A percentile compares a stretch with the other conserved stretches of the same genome.
These are phyloP conservation scores for Petromus typicus DNA, from an alignment of 2,113 vertebrate genomes.

Conservation along the genomic window DNA sequence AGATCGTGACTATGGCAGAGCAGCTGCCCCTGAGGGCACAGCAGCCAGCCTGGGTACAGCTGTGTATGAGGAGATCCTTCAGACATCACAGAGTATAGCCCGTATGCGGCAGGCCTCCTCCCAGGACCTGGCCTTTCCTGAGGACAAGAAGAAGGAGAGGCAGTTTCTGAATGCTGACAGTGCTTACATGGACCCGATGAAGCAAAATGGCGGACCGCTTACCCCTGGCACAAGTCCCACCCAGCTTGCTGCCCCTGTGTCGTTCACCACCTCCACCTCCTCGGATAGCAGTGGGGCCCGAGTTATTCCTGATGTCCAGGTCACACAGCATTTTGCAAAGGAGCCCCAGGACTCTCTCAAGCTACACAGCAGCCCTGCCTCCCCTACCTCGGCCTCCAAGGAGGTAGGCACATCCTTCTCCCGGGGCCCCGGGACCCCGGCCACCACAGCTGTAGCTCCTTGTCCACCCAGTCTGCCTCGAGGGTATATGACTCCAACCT, in stretches of 20 bases:
- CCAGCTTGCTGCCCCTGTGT: slow-evolving; percentile 93
- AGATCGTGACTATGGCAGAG: slow-evolving; percentile 86
- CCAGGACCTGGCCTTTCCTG: slow-evolving; percentile 84
- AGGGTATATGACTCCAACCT: slow-evolving; percentile 78
- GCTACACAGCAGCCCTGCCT: slow-evolving; percentile 89
- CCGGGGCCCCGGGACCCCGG: slow-evolving; percentile 79
- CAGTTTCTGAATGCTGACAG: slow-evolving; percentile 92
- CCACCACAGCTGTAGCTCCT: slow-evolving; percentile 82
- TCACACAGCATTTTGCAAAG: slow-evolving; percentile 95
- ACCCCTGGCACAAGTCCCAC: slow-evolving; percentile 98
- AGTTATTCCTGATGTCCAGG: slow-evolving; percentile 91
- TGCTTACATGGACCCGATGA: slow-evolving; percentile 87
- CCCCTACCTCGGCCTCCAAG: slow-evolving; percentile 86
- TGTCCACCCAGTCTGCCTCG: neutral
- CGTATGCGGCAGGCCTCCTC: slow-evolving; percentile 89
- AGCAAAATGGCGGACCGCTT: slow-evolving; percentile 87
- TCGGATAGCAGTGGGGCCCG: slow-evolving; percentile 84
- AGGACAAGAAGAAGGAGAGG: slow-evolving; percentile 90
- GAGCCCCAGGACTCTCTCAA: slow-evolving; percentile 92
- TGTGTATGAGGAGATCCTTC: slow-evolving; percentile 94
- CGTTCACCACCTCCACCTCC: slow-evolving; percentile 86
- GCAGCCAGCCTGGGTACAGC: slow-evolving; percentile 86
- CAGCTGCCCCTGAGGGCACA: slow-evolving; percentile 85
- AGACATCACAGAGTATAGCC: slow-evolving; percentile 89
- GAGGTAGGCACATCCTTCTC: slow-evolving; percentile 75